A percentile compares a stretch with the other conserved stretches of the same genome.
phyloP scores from a whole-genome alignment of 1,140 invertebrate species.

The Leptinotarsa undecemlineata region DNA sequence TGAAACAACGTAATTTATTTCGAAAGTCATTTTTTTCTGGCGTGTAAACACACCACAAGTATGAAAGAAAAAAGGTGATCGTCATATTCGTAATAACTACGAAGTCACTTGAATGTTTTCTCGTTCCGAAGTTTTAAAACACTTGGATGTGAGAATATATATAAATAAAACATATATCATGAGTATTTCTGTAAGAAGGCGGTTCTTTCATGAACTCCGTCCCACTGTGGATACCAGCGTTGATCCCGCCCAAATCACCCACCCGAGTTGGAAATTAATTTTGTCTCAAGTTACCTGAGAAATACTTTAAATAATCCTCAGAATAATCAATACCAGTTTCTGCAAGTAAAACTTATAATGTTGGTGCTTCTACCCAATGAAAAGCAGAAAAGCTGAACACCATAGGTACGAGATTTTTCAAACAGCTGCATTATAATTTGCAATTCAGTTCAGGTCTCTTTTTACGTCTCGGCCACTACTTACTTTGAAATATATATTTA shows the following conservation, averaged over 20 bases:
- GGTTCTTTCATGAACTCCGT: neutral
- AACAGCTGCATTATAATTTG: neutral
- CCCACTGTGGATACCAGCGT: neutral
- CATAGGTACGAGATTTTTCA: neutral
- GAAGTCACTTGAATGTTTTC: no score
- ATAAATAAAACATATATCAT: no score
- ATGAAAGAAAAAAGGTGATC: no score
- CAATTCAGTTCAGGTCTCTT: neutral
- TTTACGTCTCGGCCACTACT: no score
- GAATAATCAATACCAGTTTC: neutral
- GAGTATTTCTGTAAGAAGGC: neutral
- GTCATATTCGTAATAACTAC: no score
- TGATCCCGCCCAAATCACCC: neutral
- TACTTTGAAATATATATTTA: no score
- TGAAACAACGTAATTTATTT: no score
- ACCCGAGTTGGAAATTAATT: neutral
- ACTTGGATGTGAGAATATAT: no score
- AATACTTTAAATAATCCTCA: neutral
- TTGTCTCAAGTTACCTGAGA: neutral
- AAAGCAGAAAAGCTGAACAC: neutral
- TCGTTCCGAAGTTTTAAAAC: no score
- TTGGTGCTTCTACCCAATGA: neutral
- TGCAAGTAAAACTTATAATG: constrained; percentile 1
- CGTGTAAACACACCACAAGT: no score
- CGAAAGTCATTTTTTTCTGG: no score